These are phyloP conservation scores for Drosophila arawakana DNA, from an alignment of 1,140 invertebrate genomes.

Conservation along the genomic window DNA sequence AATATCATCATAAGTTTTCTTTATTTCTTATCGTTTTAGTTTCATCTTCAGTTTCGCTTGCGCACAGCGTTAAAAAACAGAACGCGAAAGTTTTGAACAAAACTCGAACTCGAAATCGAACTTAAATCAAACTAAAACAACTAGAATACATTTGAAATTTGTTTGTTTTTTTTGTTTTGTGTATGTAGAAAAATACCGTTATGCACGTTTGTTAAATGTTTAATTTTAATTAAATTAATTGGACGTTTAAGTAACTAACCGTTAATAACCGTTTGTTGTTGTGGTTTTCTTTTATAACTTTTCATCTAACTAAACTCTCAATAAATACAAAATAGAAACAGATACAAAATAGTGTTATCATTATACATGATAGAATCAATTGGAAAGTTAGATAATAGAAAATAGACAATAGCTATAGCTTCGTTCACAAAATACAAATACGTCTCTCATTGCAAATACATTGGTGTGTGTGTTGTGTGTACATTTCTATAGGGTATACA, in stretches of 20 bases:
- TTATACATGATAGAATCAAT: slow-evolving; percentile 50
- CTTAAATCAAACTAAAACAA: slow-evolving; percentile 50
- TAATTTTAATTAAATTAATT: slow-evolving; percentile 79
- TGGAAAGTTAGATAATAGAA: slow-evolving; percentile 3
- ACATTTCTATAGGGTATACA: too few species aligned
- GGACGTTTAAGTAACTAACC: slow-evolving; percentile 84
- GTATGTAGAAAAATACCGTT: slow-evolving; percentile 69
- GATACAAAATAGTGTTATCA: slow-evolving; percentile 73
- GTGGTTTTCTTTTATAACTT: slow-evolving; percentile 11
- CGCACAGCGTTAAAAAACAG: slow-evolving; percentile 79
- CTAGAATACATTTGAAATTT: slow-evolving; percentile 26
- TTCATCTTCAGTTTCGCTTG: slow-evolving; percentile 61
- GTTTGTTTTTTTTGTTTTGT: slow-evolving; percentile 9
- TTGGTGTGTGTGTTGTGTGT: too few species aligned
- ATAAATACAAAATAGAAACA: slow-evolving; percentile 81
- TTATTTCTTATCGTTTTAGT: slow-evolving; percentile 32
- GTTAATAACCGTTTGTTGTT: slow-evolving; percentile 69
- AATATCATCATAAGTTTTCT: slow-evolving; percentile 43
- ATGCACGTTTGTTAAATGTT: slow-evolving; percentile 46
- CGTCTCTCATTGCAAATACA: slow-evolving; percentile 5
- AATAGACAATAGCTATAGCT: slow-evolving; percentile 47
- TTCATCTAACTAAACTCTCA: slow-evolving; percentile 79
- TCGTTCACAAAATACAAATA: slow-evolving; percentile 46
- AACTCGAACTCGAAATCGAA: slow-evolving; percentile 60
- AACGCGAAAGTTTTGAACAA: slow-evolving; percentile 72